These are phyloP conservation scores for Matsumurasca onukii DNA, from an alignment of 1,140 invertebrate species.

Conservation along the genomic window DNA sequence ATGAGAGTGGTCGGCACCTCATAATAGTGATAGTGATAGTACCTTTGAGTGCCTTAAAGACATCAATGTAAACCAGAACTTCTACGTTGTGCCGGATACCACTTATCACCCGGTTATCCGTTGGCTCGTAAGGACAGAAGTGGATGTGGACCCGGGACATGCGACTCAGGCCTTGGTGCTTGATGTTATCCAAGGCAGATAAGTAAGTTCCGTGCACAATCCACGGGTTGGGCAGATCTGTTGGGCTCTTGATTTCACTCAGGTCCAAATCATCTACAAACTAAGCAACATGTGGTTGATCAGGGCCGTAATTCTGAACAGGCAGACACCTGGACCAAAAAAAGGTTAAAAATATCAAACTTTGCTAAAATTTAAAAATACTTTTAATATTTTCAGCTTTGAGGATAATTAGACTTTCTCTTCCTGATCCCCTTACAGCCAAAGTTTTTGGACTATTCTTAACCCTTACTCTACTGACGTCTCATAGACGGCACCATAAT, in stretches of 20 bases:
- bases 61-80: slow-evolving; percentile 1
- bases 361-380: too few relatives aligned
- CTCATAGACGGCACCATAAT: too few relatives aligned
- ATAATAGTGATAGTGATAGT: too few relatives aligned
- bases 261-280: not conserved
- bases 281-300: not conserved
- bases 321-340: not conserved
- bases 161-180: slow-evolving; percentile 14
- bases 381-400: too few relatives aligned
- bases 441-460: not conserved
- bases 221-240: not conserved
- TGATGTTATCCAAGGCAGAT: not conserved
- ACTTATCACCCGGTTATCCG: slow-evolving; percentile 1
- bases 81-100: slow-evolving; percentile 2
- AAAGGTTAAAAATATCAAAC: not conserved
- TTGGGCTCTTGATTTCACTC: not conserved
- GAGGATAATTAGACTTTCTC: too few relatives aligned
- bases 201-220: slow-evolving; percentile 21
- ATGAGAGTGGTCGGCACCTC: too few relatives aligned
- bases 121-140: slow-evolving; percentile 15
- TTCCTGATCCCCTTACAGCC: too few relatives aligned
- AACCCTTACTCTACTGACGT: too few relatives aligned
- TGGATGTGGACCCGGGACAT: slow-evolving; percentile 24
- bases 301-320: not conserved
- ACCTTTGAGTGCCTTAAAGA: not conserved